Conservation (phyloP, 2,888 invertebrate species). For the Proisotoma minuta region DNA sequence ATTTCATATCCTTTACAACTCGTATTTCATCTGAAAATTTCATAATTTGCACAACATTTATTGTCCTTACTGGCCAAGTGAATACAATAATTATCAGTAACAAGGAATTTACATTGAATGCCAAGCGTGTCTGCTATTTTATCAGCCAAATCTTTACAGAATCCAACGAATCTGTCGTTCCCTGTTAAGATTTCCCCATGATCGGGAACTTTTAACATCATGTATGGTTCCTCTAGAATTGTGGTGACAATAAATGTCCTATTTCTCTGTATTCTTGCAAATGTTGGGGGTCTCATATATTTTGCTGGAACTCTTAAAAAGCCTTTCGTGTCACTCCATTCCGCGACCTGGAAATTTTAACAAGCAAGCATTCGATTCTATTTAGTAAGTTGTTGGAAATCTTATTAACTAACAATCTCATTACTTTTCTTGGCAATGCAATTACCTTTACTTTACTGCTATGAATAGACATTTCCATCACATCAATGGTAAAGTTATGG, state of each 20-base stretch:
- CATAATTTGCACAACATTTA: no score
- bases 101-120: slow-evolving; percentile 81
- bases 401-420: no score
- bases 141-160: slow-evolving; percentile 71
- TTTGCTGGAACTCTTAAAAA: slow-evolving; percentile 45
- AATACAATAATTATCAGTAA: no score
- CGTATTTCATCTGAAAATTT: slow-evolving; percentile 74
- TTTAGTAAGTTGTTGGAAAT: no score
- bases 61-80: no score
- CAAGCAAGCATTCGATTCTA: no score
- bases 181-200: slow-evolving; percentile 63
- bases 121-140: slow-evolving; percentile 66
- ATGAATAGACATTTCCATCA: slow-evolving; percentile 89
- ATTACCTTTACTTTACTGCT: slow-evolving; percentile 88
- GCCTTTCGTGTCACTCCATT: slow-evolving; percentile 46
- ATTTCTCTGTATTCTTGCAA: slow-evolving; percentile 54
- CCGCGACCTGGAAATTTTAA: slow-evolving; percentile 46
- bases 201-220: slow-evolving; percentile 69
- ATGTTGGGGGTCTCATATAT: slow-evolving; percentile 45
- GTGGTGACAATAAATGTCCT: slow-evolving; percentile 83
- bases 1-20: slow-evolving; percentile 77
- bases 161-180: slow-evolving; percentile 71
- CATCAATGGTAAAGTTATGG: slow-evolving; percentile 81
- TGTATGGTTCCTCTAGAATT: slow-evolving; percentile 80
- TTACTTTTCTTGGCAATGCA: no score